Percentiles rank a stretch among this genome's conserved stretches.
Evolutionary conservation across 2,797 vertebrate species (phyloP).

Genomic region (Sebastes ruberrimus): DNA sequence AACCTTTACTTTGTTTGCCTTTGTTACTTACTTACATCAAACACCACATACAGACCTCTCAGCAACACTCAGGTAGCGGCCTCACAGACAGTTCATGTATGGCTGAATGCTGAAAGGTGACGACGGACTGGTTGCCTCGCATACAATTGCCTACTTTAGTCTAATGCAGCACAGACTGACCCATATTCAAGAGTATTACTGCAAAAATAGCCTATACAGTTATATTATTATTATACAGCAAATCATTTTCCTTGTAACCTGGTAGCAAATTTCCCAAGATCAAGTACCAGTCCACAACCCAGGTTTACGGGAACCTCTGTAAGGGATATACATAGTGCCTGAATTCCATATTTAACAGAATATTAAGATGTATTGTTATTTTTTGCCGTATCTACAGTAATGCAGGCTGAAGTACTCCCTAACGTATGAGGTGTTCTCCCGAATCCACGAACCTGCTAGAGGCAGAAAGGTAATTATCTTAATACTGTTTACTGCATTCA

Average conservation of each 20-base stretch:
- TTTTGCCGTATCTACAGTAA: neutral
- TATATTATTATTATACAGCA: neutral
- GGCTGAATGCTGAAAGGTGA: neutral
- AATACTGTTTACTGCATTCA: constrained; percentile 54
- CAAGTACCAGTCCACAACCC: neutral
- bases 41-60: neutral
- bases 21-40: neutral
- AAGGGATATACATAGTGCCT: neutral
- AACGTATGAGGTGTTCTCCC: neutral
- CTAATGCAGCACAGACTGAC: neutral
- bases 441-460: constrained; percentile 37
- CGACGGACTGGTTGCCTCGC: neutral
- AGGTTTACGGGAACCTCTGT: neutral
- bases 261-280: neutral
- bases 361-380: neutral
- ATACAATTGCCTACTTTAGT: neutral
- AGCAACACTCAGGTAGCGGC: neutral
- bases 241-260: neutral
- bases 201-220: neutral
- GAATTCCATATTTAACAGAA: neutral
- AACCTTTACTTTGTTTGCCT: neutral
- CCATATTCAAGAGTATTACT: neutral
- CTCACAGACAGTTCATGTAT: neutral
- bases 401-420: neutral
- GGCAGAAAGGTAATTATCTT: constrained; percentile 60